A percentile compares a stretch with the other conserved stretches of the same genome.
Evolutionary conservation across 2,113 vertebrate genomes (phyloP).

Genomic region (Sebastes fasciatus): DNA sequence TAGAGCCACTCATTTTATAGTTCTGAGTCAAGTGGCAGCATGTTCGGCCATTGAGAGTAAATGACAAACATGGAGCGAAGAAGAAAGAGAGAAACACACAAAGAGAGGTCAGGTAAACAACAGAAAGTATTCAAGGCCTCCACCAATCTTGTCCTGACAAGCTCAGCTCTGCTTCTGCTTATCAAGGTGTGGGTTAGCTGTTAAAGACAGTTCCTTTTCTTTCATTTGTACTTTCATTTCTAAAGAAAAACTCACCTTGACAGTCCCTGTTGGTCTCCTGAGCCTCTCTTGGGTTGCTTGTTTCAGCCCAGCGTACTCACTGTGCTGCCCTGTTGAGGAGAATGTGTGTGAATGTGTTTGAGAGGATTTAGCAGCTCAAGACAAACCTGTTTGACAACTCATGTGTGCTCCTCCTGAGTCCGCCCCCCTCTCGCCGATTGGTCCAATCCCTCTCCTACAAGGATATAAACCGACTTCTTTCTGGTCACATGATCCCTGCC

Average conservation of each 20-base stretch:
- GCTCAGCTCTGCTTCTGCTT: constrained; percentile 5
- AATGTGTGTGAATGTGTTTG: constrained; percentile 23
- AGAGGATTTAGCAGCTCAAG: constrained; percentile 43
- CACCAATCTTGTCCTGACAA: constrained; percentile 33
- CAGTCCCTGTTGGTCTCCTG: background rate
- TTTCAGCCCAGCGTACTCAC: background rate
- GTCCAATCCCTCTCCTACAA: constrained; percentile 45
- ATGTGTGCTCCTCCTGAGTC: constrained; percentile 42
- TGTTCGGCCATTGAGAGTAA: constrained; percentile 1
- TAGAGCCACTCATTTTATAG: constrained; percentile 33
- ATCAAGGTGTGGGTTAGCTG: background rate
- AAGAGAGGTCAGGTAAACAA: constrained; percentile 50
- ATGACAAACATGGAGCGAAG: constrained; percentile 24
- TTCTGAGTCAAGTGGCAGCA: constrained; percentile 50
- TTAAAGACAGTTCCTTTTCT: background rate
- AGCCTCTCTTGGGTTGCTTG: background rate
- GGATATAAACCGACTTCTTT: constrained; percentile 36
- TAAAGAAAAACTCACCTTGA: constrained; percentile 61
- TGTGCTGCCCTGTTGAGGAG: background rate
- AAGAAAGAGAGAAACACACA: constrained; percentile 18
- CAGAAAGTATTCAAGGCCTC: constrained; percentile 36
- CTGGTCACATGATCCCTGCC: constrained; percentile 54
- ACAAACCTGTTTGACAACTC: constrained; percentile 81
- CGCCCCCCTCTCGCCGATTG: constrained; percentile 53
- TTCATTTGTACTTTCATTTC: background rate